Evolutionary conservation across 2,888 invertebrate genomes (phyloP).

Genomic region (Tricholauxania praeusta): DNA sequence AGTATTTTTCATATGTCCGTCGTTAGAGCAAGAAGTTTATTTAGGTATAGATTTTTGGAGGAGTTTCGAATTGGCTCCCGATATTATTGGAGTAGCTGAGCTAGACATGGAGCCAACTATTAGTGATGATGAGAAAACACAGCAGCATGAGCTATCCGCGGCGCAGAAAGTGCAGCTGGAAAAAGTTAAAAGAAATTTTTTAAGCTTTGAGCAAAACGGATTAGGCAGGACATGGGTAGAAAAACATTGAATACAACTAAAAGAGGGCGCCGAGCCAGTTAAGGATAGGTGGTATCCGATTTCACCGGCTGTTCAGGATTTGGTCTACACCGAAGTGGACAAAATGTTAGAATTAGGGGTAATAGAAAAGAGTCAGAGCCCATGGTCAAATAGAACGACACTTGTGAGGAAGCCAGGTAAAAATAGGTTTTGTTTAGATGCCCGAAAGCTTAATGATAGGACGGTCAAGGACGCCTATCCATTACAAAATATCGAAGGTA

Average conservation of each 20-base stretch:
- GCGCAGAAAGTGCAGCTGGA: conserved; percentile 1
- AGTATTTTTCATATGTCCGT: not conserved
- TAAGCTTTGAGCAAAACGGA: not conserved
- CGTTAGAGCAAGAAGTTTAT: not conserved
- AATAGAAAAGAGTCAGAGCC: not conserved
- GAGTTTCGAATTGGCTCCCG: not conserved
- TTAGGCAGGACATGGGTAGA: too few species aligned
- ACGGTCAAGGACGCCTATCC: conserved; percentile 34
- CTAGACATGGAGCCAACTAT: not conserved
- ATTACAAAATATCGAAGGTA: conserved; percentile 17
- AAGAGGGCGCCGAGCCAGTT: not conserved
- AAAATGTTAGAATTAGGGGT: not conserved
- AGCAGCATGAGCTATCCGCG: not conserved
- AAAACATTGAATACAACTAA: too few species aligned
- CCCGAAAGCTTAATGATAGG: too few species aligned
- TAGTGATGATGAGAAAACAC: too few species aligned
- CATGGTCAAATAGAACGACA: not conserved
- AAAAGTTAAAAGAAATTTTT: not conserved
- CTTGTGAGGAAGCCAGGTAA: conserved; percentile 21
- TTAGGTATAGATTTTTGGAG: conserved; percentile 2
- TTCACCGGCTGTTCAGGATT: not conserved
- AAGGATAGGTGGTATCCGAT: too few species aligned
- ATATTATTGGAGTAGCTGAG: not conserved
- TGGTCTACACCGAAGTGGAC: not conserved
- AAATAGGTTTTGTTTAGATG: conserved; percentile 34